phyloP scores from a whole-genome alignment of 2,888 invertebrate species.

The Apodemia zela region DNA sequence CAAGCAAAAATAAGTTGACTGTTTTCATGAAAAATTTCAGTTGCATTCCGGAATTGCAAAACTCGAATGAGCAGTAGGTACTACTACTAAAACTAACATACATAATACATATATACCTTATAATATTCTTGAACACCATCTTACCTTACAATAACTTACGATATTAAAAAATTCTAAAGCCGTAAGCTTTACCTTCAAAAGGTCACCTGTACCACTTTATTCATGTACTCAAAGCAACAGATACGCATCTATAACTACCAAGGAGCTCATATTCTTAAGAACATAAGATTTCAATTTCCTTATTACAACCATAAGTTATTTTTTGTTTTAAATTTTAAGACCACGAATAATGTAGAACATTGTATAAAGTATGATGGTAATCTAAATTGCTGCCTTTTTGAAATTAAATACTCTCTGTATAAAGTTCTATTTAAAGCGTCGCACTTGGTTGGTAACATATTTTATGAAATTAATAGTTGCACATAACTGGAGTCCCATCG shows the following conservation, averaged over 20 bases:
- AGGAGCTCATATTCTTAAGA: neutral
- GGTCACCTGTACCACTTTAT: slow-evolving; percentile 1
- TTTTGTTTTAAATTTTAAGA: slow-evolving; percentile 1
- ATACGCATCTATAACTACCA: neutral
- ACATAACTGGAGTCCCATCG: no score
- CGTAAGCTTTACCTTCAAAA: slow-evolving; percentile 6
- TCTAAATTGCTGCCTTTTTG: neutral
- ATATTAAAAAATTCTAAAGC: slow-evolving; percentile 4
- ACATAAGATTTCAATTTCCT: neutral
- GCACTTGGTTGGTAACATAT: neutral
- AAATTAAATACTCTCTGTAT: neutral
- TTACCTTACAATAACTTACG: neutral
- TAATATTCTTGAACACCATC: no score
- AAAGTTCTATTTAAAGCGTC: neutral
- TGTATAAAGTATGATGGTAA: neutral
- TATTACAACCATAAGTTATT: neutral
- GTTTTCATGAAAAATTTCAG: no score
- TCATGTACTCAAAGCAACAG: neutral
- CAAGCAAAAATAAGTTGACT: no score
- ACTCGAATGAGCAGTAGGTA: no score
- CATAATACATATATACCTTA: no score
- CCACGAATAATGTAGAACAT: slow-evolving; percentile 6
- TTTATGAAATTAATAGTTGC: neutral
- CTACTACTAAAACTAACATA: no score
- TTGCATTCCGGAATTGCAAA: no score